Evolutionary conservation across 2,113 vertebrate species (phyloP).

Genomic region (Chaenocephalus aceratus): DNA sequence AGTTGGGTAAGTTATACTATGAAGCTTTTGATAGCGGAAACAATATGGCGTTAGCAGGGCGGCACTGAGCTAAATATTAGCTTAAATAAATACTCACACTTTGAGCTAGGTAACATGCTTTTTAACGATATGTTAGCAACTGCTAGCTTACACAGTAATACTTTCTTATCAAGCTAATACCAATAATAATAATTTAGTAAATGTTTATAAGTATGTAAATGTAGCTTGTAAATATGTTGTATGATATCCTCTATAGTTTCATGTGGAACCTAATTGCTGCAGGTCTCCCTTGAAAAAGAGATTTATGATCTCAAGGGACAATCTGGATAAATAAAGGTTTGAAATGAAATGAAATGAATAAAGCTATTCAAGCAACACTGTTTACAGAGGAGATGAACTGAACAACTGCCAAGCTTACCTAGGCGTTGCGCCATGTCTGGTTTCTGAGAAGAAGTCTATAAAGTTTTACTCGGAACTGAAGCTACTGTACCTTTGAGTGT

Average conservation of each 20-base stretch:
- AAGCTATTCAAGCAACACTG: neutral
- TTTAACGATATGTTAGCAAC: neutral
- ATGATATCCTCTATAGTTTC: too few relatives aligned
- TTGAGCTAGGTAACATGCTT: neutral
- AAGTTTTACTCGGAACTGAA: neutral
- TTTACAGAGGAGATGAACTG: too few relatives aligned
- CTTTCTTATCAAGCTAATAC: neutral
- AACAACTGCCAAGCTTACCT: neutral
- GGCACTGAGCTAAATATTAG: neutral
- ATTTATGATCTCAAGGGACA: too few relatives aligned
- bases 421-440: too few relatives aligned
- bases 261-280: too few relatives aligned
- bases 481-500: too few relatives aligned
- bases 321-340: too few relatives aligned
- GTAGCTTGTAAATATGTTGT: too few relatives aligned
- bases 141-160: neutral
- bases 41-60: constrained; percentile 24
- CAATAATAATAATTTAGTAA: too few relatives aligned
- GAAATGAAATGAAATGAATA: too few relatives aligned
- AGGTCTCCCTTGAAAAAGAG: too few relatives aligned
- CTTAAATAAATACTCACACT: neutral
- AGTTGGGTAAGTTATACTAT: constrained; percentile 37
- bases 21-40: neutral
- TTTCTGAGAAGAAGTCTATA: neutral
- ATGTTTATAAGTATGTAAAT: too few relatives aligned